Conservation (phyloP, 2,797 vertebrate genomes). For the Scolopax bukidnonensis region DNA sequence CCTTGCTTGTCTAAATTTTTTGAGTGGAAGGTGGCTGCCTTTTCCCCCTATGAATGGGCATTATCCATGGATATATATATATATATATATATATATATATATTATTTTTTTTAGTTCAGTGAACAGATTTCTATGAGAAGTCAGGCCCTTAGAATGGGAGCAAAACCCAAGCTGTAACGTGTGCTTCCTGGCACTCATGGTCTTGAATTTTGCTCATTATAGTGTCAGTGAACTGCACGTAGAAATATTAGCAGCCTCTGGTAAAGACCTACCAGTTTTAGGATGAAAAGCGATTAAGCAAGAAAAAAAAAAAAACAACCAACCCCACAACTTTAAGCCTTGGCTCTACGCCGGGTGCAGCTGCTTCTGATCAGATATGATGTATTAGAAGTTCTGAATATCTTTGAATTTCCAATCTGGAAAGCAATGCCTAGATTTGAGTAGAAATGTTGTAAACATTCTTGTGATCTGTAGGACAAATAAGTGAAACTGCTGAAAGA, state of each 20-base stretch:
- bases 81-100: too few relatives aligned
- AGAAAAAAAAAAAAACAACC: background rate
- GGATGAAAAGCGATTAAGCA: background rate
- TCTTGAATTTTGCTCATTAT: background rate
- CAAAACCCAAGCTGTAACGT: background rate
- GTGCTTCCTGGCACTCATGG: background rate
- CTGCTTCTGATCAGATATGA: background rate
- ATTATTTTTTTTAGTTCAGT: background rate
- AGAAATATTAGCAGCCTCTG: background rate
- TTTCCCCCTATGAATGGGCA: background rate
- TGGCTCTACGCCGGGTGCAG: background rate
- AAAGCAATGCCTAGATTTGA: background rate
- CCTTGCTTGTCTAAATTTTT: background rate
- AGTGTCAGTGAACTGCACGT: background rate
- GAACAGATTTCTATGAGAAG: background rate
- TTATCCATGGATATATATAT: background rate
- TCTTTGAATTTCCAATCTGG: background rate
- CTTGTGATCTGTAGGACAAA: background rate
- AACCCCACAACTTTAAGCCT: background rate
- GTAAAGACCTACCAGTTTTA: background rate
- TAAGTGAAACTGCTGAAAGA: background rate
- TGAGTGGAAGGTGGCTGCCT: background rate
- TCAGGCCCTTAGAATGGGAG: background rate
- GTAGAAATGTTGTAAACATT: background rate
- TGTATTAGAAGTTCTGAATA: background rate